These are phyloP conservation scores for Epinotia nisella DNA, from an alignment of 2,888 invertebrate genomes.

Conservation along the genomic window DNA sequence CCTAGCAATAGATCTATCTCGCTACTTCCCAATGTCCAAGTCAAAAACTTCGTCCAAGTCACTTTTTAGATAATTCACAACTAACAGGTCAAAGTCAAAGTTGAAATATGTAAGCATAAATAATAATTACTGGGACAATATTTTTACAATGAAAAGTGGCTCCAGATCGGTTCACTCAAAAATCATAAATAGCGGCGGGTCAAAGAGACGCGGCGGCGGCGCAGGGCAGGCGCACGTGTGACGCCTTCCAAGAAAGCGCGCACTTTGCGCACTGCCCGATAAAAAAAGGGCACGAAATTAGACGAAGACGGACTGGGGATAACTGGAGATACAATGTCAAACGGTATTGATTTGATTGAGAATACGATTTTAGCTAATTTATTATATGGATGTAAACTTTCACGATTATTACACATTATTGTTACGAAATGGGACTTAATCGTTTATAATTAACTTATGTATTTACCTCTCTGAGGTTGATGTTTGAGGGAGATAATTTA, in stretches of 20 bases:
- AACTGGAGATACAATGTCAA: neutral
- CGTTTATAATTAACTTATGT: too few relatives aligned
- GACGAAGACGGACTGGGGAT: neutral
- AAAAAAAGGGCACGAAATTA: slow-evolving; percentile 24
- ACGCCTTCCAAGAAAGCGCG: slow-evolving; percentile 68
- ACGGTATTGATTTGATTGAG: neutral
- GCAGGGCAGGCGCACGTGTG: slow-evolving; percentile 57
- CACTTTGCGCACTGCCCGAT: slow-evolving; percentile 47
- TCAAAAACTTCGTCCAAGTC: neutral
- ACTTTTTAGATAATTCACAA: neutral
- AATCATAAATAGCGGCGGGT: slow-evolving; percentile 68
- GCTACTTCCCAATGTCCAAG: neutral
- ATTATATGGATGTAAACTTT: too few relatives aligned
- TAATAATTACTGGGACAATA: neutral
- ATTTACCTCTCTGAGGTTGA: too few relatives aligned
- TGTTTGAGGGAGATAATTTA: too few relatives aligned
- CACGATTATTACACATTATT: too few relatives aligned
- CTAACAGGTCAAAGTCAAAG: neutral
- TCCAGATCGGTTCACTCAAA: slow-evolving; percentile 69
- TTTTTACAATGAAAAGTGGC: slow-evolving; percentile 10
- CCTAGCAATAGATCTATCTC: neutral
- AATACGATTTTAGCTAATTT: neutral
- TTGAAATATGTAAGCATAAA: neutral
- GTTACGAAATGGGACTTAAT: too few relatives aligned
- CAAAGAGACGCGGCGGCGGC: slow-evolving; percentile 63